Conservation (phyloP, 1,140 invertebrate species). For the Nylanderia fulva region DNA sequence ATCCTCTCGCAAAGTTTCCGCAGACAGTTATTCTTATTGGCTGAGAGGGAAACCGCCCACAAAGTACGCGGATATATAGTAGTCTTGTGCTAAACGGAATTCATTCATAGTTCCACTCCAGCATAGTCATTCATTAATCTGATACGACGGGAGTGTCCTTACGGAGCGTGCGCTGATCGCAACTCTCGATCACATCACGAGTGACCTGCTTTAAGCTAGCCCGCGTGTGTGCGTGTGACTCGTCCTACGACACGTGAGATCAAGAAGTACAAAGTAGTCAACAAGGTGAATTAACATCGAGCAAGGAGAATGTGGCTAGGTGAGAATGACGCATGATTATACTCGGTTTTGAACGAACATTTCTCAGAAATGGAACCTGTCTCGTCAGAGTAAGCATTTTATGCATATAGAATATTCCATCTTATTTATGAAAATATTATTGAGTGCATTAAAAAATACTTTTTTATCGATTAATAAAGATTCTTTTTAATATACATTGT, state of each 20-base stretch:
- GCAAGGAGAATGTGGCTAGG: constrained; percentile 80
- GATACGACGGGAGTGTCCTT: constrained; percentile 72
- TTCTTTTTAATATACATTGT: neutral
- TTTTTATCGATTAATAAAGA: neutral
- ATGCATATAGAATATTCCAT: neutral
- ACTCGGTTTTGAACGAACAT: constrained; percentile 60
- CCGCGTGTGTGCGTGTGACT: constrained; percentile 12
- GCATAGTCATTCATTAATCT: constrained; percentile 81
- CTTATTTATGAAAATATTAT: neutral
- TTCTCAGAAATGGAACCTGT: constrained; percentile 45
- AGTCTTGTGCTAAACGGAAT: constrained; percentile 77
- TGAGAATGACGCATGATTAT: constrained; percentile 73
- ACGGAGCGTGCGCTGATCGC: constrained; percentile 71
- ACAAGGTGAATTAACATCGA: constrained; percentile 70
- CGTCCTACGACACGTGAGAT: constrained; percentile 64
- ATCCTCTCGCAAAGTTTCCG: constrained; percentile 67
- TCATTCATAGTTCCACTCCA: constrained; percentile 83
- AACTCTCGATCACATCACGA: constrained; percentile 68
- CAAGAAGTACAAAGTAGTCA: constrained; percentile 50
- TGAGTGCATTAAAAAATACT: neutral
- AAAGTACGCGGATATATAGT: constrained; percentile 80
- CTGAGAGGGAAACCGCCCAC: constrained; percentile 80
- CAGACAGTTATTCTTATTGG: constrained; percentile 71
- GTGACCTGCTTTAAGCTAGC: constrained; percentile 69
- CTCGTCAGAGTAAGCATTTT: constrained; percentile 2